Conservation (phyloP, 2,888 invertebrate species). For the Nemotelus nigrinus region DNA sequence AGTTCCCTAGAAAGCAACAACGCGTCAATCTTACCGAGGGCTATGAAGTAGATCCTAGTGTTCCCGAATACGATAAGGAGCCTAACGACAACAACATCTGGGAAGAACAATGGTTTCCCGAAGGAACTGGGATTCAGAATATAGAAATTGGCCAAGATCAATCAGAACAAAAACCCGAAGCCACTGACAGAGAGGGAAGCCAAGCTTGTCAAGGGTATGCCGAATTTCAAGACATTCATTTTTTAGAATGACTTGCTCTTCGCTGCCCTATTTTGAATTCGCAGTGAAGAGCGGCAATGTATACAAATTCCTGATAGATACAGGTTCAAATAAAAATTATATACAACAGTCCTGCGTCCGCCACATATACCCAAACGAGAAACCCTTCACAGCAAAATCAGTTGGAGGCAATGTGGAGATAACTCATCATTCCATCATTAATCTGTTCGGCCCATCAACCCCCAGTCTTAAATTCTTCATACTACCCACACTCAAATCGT, state of each 20-base stretch:
- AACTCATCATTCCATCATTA: slow-evolving; percentile 47
- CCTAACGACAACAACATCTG: too few relatives aligned
- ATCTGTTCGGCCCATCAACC: slow-evolving; percentile 33
- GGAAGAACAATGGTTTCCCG: background rate
- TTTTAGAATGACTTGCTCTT: slow-evolving; percentile 52
- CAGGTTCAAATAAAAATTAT: slow-evolving; percentile 51
- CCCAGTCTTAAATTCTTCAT: slow-evolving; percentile 46
- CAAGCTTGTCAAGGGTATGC: background rate
- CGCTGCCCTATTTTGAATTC: slow-evolving; percentile 51
- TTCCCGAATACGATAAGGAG: too few relatives aligned
- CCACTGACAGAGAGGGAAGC: background rate
- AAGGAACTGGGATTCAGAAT: background rate
- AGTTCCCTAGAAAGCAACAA: background rate
- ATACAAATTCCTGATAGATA: slow-evolving; percentile 51
- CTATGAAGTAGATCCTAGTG: background rate
- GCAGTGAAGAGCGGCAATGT: slow-evolving; percentile 49
- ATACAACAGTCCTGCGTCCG: slow-evolving; percentile 46
- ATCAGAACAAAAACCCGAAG: background rate
- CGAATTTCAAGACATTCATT: slow-evolving; percentile 47
- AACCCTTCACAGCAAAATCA: background rate
- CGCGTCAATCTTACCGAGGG: background rate
- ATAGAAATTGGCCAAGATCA: too few relatives aligned
- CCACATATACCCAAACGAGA: slow-evolving; percentile 47
- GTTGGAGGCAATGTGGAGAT: slow-evolving; percentile 48
- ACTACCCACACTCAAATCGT: slow-evolving; percentile 39